Base-by-base conservation (phyloP, 2,113 vertebrate species). In the Atlantisia rogersi region DNA sequence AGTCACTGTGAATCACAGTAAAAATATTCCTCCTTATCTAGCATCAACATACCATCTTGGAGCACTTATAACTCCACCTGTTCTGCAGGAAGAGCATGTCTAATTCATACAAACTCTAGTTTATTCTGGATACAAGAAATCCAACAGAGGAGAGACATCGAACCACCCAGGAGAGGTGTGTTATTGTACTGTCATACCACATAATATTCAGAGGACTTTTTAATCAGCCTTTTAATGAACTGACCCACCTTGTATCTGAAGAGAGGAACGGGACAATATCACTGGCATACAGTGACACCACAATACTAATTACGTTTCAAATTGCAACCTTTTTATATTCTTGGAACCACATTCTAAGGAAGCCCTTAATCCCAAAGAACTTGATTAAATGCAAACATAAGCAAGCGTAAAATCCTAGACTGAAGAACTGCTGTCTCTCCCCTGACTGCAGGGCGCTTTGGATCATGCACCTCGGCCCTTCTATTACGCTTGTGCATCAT, bases 391-490 rank as follows among this genome's bases (percentile, higher is more conserved):
- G 35, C 32, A 76, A 89, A 60, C 73, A 56, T 15, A 65, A 86
- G 31, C 28, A 75, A 70, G 56, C 12, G 15, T 1, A 12, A 90
- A 25, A 29, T 25, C 63, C 37, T 31, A 46, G 82, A 60, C 35
- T 31, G 40, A 86, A 65, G 64, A 89, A 32, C 18, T 70, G 39
- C 35, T 62, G 35, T 4, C 35, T 62, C 60, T 79, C 35, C 53
- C 26, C 52, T 6, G 2, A 17, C 62, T 12, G 14, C 1, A 1
- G 29, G 10, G 60, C 2, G 0, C 35, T 86, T 60, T 52, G 58
- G 73, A 86, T 67, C 52, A 28, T 0, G 1, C 21, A 52, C 46
- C 32, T 70, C 3, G 1, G 58, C 40, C 28, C 21, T 79, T 40
- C 67, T 12, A 3, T 40, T 48, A 71, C 8, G 7, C 40, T 37